A percentile compares a stretch with the other conserved stretches of the same genome.
Conservation (phyloP, 2,797 vertebrate genomes). For the Galagoides demidoff region DNA sequence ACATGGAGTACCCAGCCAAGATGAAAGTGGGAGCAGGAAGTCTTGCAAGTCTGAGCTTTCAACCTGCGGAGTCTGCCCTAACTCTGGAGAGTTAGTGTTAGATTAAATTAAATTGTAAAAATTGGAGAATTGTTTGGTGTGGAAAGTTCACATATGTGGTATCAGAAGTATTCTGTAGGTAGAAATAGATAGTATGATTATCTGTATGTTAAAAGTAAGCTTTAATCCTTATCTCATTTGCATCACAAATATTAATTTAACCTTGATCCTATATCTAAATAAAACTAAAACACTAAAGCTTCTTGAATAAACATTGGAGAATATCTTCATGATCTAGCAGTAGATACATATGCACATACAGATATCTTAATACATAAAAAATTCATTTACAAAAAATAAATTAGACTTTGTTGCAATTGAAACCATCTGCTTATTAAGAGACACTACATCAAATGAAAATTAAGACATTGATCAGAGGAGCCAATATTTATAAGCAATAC, state of each 20-base stretch:
- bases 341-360: neutral
- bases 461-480: neutral
- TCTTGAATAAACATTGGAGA: neutral
- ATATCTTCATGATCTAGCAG: neutral
- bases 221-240: neutral
- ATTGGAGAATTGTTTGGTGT: neutral
- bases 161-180: neutral
- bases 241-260: neutral
- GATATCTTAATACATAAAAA: neutral
- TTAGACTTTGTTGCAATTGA: neutral
- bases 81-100: neutral
- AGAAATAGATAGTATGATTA: neutral
- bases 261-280: neutral
- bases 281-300: neutral
- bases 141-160: neutral
- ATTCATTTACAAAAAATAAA: neutral
- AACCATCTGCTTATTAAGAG: neutral
- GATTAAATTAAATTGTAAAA: neutral
- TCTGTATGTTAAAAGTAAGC: neutral
- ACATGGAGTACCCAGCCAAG: neutral
- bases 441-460: neutral
- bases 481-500: neutral
- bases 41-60: neutral
- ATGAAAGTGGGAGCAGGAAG: neutral
- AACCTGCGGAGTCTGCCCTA: neutral